Evolutionary conservation across 2,888 invertebrate genomes (phyloP), one percentile per base, ranked within the genome.

Genomic region (Microchrysa polita): DNA sequence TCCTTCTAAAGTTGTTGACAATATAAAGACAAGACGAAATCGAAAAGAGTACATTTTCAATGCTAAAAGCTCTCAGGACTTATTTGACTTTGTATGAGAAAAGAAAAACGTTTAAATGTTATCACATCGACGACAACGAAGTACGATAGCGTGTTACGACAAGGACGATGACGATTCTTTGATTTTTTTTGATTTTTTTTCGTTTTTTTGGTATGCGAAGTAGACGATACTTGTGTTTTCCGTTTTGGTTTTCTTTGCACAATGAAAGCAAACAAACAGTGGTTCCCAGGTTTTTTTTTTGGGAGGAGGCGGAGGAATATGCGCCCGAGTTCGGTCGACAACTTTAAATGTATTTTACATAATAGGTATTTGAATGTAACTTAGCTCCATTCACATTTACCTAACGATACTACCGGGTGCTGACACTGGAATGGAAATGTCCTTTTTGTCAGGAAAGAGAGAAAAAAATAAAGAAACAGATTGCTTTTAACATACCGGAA

Each of bases 61-160:
- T 69, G 69, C 55, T 69, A 55, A 69, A 69, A 69, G 69, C 69
- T 69, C 69, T 69, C 69, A 55, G 20, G 69, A 55, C 69, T 69
- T 69, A 69, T 69, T 69, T 69, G 69, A 69, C 69, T 69, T 69
- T 69, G 69, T n/a, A n/a, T 27, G 34, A 18, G 65, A 65, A 65
- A 65, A 69, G 69, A 53, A 67, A 34, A 69, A 69, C 55, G 55
- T 69, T 69, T 69, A 55, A 69, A 69, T 57, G 69, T 69, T 69
- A 55, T 69, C 69, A 18, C 27, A 34, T 57, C 69, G 69, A 44
- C 44, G 40, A 69, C 69, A 55, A 65, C 44, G 4, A 5, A 34
- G 27, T 34, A 5, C 27, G 27, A 34, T 34, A 34, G 27, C 27
- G 27, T 34, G 7, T 2, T 34, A 34, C 27, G 7, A 34, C 27